Evolutionary conservation across 2,888 invertebrate genomes (phyloP), one percentile per base, ranked within the genome.

Genomic region (Thereva nobilitata): DNA sequence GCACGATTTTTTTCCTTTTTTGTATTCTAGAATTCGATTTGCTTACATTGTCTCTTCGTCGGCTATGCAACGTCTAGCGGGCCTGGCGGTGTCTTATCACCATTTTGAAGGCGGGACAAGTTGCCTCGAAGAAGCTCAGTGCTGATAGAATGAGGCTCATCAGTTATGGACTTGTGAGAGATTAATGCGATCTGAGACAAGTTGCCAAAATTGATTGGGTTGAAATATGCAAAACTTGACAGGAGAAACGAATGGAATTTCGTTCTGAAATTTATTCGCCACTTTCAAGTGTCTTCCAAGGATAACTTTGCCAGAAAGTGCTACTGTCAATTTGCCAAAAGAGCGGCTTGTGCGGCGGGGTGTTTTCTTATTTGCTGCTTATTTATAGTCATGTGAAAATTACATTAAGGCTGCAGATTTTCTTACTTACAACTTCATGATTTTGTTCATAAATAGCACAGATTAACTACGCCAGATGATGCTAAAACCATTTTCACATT

Each of bases 21-120:
- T 23, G 23, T 23, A 23, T 23, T 23, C 23, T 23, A 23, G 23
- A 12, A n/a, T 12, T 47, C 10, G 47, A 47, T 47, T 47, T 47
- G n/a, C 47, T 47, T 47, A n/a, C 23, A 23, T 23, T 47, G n/a
- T 59, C 42, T 42, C 47, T 9, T 23, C 49, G 40, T 47, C 59
- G 47, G 45, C 57, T 57, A 59, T 49, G 45, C 59, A 49, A 59
- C 49, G 59, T 59, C 59, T 59, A 10, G 34, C 35, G 35, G 23
- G 35, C 2, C 35, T 10, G 34, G 7, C 35, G 52, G 3, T 38
- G 42, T 12, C 37, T 37, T 23, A 23, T 23, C 23, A 23, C 23
- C 23, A 1, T 23, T 23, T 23, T 23, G 23, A 23, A 23, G 23
- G 38, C 59, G 8, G 59, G 37, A 35, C 47, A 34, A 10, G 34